Base-by-base conservation (phyloP, 2,888 invertebrate genomes). In the Lithodes maja region DNA sequence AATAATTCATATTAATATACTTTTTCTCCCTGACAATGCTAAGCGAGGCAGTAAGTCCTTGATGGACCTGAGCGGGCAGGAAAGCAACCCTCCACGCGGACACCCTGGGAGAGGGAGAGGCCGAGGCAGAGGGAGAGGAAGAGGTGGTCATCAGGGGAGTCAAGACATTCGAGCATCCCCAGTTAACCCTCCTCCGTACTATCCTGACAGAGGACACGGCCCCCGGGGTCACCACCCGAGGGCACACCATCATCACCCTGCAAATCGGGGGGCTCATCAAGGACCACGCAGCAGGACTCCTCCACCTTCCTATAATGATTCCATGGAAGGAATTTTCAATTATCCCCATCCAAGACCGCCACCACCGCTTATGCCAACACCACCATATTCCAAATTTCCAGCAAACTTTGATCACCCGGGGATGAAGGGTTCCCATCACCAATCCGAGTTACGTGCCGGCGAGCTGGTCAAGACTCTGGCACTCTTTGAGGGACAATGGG, bases 401-500 rank as follows among this genome's bases (percentile, higher is more conserved):
- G 7, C 61, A 17, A 3, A 3, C 74, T 17, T 74, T 2, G 7
- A 61, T 12, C 61, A 61, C 69, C 5, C 7, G 50, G 77, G 52
- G 2, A 17, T 17, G 17, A 68, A 50, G 52, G 9, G 17, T 15
- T 68, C n/a, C n/a, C 74, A 74, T 5, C 33, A 15, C 33, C 33
- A 74, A 74, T 15, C 74, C 1, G 33, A 74, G 9, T 33, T 33
- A 33, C 33, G 33, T 33, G 33, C 33, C 33, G 33, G 33, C 33
- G 54, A 80, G 33, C 9, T 86, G 53, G 88, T 88, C 12, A 88
- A 88, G 79, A 50, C 81, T 12, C 49, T 88, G 33, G 61, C 84
- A 7, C n/a, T 80, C 15, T 88, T 88, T 68, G 12, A 81, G 1
- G 85, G 85, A 17, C 85, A 85, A 15, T 85, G 75, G 79, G 80